Percentiles rank a stretch among this genome's conserved stretches.
Evolutionary conservation across 2,113 vertebrate genomes (phyloP).

Genomic region (Ochotona curzoniae): DNA sequence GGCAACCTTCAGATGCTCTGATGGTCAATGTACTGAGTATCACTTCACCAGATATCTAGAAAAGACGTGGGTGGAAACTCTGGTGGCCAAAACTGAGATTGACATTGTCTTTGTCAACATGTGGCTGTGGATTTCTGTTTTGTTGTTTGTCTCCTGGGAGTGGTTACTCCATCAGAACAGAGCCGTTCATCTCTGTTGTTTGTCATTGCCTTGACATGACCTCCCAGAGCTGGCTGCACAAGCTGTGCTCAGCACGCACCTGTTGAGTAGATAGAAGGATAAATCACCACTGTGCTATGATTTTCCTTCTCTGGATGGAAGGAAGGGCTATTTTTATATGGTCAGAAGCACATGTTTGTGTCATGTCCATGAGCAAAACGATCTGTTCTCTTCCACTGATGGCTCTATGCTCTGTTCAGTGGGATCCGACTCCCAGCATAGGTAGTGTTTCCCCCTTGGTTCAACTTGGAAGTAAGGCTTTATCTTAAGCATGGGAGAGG

Average conservation of each 20-base stretch:
- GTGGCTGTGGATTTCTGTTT: not conserved
- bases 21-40: accelerated
- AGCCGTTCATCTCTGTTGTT: not conserved
- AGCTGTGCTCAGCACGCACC: accelerated
- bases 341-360: not conserved
- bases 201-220: accelerated
- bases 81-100: no score
- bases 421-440: not conserved
- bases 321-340: not conserved
- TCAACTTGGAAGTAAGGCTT: not conserved
- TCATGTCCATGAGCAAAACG: not conserved
- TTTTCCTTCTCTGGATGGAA: not conserved
- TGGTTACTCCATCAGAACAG: accelerated
- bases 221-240: accelerated
- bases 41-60: not conserved
- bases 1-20: no score
- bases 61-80: not conserved
- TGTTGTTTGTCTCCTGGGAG: not conserved
- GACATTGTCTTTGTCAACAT: accelerated
- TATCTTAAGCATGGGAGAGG: not conserved
- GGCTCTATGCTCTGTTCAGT: not conserved
- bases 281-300: accelerated
- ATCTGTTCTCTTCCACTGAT: not conserved
- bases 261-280: not conserved
- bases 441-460: not conserved